Evolutionary conservation across 2,888 invertebrate species (phyloP).

Genomic region (Tenthredo amoena): DNA sequence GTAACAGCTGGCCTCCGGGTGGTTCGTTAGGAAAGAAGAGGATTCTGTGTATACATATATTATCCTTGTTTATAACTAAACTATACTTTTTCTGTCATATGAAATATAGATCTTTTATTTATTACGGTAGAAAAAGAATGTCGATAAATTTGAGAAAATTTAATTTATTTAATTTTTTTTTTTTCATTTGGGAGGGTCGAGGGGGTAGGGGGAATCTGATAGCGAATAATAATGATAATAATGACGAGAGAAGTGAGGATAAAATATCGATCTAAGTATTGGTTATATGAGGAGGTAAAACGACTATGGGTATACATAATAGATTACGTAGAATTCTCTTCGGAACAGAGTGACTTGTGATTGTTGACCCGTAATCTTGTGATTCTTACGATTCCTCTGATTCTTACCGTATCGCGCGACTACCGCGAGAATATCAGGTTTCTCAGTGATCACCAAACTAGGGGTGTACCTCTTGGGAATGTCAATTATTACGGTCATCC

Average conservation of each 20-base stretch:
- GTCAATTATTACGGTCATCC: conserved; percentile 36
- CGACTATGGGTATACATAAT: not conserved
- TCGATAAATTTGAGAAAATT: no score
- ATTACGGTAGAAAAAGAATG: no score
- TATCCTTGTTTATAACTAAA: no score
- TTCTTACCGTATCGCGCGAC: not conserved
- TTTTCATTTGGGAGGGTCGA: no score
- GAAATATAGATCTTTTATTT: no score
- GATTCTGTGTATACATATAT: no score
- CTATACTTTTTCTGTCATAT: no score
- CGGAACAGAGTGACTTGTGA: not conserved
- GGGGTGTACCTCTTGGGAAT: conserved; percentile 42
- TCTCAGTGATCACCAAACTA: conserved; percentile 33
- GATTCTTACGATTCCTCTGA: conserved; percentile 28
- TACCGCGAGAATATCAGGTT: conserved; percentile 35
- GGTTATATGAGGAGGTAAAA: not conserved
- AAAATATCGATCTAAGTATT: no score
- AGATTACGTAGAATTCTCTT: not conserved
- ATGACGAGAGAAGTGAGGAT: no score
- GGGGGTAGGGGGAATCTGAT: no score
- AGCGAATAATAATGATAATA: no score
- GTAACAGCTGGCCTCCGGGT: conserved; percentile 17
- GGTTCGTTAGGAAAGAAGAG: not conserved
- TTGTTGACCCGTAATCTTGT: conserved; percentile 29
- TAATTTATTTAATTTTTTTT: no score